Evolutionary conservation across 2,113 vertebrate species (phyloP).

Genomic region (Empidonax traillii): DNA sequence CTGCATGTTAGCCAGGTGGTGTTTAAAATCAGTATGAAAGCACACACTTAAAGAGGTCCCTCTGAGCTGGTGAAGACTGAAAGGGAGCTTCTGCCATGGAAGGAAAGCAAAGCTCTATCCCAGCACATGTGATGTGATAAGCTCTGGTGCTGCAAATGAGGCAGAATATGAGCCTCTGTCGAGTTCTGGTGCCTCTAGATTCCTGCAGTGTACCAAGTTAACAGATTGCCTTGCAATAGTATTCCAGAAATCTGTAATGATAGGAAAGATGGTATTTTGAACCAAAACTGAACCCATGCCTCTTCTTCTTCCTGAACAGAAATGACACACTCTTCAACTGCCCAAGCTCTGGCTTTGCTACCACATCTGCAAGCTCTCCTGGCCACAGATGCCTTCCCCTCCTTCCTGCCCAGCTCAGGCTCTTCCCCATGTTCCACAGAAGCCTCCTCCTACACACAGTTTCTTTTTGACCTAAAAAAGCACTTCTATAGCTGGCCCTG

Average conservation of each 20-base stretch:
- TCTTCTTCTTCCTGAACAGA: not conserved
- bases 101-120: not conserved
- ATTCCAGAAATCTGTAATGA: not conserved
- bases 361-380: not conserved
- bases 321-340: not conserved
- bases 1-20: not conserved
- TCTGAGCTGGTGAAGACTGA: not conserved
- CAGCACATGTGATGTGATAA: not conserved
- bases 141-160: not conserved
- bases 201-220: not conserved
- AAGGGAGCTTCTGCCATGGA: not conserved
- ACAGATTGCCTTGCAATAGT: not conserved
- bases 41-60: not conserved
- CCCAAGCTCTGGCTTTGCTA: not conserved
- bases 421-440: not conserved
- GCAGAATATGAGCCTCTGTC: fast-evolving
- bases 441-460: not conserved
- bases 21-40: not conserved
- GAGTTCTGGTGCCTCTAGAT: not conserved
- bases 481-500: not conserved
- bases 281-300: not conserved
- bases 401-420: not conserved
- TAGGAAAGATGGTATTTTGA: not conserved
- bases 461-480: not conserved
- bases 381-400: not conserved